Base-by-base conservation (phyloP, 2,888 invertebrate species). In the Apodemia duryi region DNA sequence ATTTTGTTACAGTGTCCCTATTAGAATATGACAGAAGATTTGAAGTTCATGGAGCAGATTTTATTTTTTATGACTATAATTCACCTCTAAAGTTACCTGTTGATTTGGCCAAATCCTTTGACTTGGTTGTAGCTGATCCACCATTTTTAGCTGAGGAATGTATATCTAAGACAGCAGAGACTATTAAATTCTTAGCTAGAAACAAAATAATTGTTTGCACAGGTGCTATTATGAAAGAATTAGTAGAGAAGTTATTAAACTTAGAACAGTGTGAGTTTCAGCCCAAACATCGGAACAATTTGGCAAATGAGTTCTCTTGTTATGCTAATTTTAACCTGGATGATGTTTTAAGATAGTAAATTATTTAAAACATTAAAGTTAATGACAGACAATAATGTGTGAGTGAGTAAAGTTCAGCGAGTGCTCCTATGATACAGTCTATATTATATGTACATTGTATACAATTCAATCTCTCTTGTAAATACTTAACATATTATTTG, bases 71-170 rank as follows among this genome's bases (percentile, higher is more conserved):
- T 78, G 98, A 99, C 85, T 98, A 98, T 82, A 97, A 97, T 75
- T 83, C 88, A 11, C 97, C 97, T 1, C 92, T 95, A 11, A 93
- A 94, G 62, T 77, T 97, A 13, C 94, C 95, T 0, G 80, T 90
- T 46, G 94, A 95, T 11, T 85, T 94, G 13, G 74, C 88, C 1
- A 86, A 88, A 32, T 81, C 88, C 61, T 98, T 95, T 82, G 97
- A 98, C 84, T 80, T 99, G 35, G 96, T 99, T 1, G 92, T 99
- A 65, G 97, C 96, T 0, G 99, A 99, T 88, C 99, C 99, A 1
- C 99, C 99, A 0, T 99, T 98, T 85, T 91, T 99, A 2, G 96
- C 98, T 0, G 96, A 97, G 73, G 98, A 98, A 81, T 99, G 99
- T 84, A 92, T 98, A 62, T 93, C 94, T 1, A 98, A 98, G 90